Evolutionary conservation across 2,888 invertebrate species (phyloP), one percentile per base, ranked within the genome.

Genomic region (Quadroppia sp.): DNA sequence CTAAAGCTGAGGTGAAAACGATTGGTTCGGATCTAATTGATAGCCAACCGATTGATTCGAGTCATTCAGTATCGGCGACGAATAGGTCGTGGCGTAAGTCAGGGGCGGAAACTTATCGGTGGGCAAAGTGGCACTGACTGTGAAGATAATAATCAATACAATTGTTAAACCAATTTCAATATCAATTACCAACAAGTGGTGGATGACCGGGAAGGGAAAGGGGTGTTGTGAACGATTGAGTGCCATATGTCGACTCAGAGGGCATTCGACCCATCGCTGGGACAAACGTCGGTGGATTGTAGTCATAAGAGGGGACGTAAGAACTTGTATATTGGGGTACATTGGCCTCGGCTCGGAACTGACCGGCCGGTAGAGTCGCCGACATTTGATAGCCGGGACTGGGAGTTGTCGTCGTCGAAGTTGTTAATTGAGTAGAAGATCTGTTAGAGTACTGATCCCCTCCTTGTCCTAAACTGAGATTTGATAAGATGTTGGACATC

Each of bases 171-270:
- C 6, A 7, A 36, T 36, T 36, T 4, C 9, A 36, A 7, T 7
- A 7, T 7, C 36, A 4, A 4, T 36, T 36, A 36, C 36, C 36
- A 4, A 9, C 9, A 77, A 90, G 88, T 15, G 90, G 89, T 25
- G 90, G 90, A 89, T 90, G 89, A 45, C 90, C 90, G 32, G 89
- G 90, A 77, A 90, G 82, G 17, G 88, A 87, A 61, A 78, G 71
- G 6, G 77, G 77, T 11, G 79, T 78, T 6, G 77, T 78, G 11
- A 78, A 69, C 30, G 75, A 48, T 69, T 69, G 69, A 17, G 11
- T 9, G 40, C 42, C 69, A 45, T 30, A 69, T 42, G 42, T 36
- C 0, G 42, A 45, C 13, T 6, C 13, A 25, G 69, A 25, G 23
- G 4, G 42, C 40, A 45, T 20, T 20, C 45, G 45, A 69, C 45